phyloP scores from a whole-genome alignment of 2,888 invertebrate species.

The Eumerus sabulonum region DNA sequence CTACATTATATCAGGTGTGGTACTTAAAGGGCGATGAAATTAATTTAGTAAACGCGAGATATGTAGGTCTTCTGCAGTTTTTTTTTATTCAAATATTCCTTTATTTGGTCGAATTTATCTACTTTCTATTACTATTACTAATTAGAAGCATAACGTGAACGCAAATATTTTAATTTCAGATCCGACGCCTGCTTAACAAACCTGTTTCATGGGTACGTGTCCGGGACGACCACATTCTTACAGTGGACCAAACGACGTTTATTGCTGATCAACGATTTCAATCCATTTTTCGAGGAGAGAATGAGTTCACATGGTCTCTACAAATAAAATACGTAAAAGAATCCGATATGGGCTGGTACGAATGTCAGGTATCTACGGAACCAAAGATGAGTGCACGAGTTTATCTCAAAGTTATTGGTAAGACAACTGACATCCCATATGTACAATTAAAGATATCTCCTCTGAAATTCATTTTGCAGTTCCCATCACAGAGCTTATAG shows the following conservation, averaged over 20 bases:
- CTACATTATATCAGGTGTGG: no score
- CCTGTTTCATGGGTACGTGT: constrained; percentile 94
- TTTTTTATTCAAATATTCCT: no score
- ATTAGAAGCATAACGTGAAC: no score
- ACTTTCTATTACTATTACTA: no score
- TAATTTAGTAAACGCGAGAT: no score
- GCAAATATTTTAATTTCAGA: constrained; percentile 69
- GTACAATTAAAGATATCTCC: background rate
- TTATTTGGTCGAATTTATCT: no score
- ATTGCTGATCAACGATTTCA: constrained; percentile 95
- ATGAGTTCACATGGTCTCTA: constrained; percentile 91
- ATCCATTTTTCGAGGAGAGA: constrained; percentile 87
- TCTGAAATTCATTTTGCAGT: constrained; percentile 81
- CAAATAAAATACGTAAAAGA: constrained; percentile 94
- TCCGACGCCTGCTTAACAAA: constrained; percentile 80
- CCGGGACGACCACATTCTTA: constrained; percentile 92
- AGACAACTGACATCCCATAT: constrained; percentile 75
- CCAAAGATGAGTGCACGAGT: constrained; percentile 96
- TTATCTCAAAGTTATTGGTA: constrained; percentile 92
- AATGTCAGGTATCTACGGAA: constrained; percentile 96
- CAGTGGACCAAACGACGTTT: constrained; percentile 89
- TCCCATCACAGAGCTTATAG: constrained; percentile 93
- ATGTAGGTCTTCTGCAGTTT: no score
- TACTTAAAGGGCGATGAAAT: no score
- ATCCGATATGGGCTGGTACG: constrained; percentile 92